A percentile compares a stretch with the other conserved stretches of the same genome.
Evolutionary conservation across 2,888 invertebrate species (phyloP).

Genomic region (Lepeophtheirus nordmannii): DNA sequence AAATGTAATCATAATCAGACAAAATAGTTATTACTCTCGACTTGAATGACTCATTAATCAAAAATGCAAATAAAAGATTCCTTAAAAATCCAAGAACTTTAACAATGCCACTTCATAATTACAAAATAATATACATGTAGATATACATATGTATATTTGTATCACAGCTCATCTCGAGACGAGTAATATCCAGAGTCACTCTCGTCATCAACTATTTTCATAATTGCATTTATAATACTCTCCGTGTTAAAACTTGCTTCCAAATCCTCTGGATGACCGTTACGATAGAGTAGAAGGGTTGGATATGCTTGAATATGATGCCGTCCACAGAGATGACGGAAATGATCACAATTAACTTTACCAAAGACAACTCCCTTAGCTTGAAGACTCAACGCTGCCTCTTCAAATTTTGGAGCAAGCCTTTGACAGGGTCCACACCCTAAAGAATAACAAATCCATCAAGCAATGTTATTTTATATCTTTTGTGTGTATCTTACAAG

Average conservation of each 20-base stretch:
- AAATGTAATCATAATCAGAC: too few relatives aligned
- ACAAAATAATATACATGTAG: too few relatives aligned
- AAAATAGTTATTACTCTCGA: too few relatives aligned
- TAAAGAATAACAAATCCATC: background rate
- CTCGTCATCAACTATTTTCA: background rate
- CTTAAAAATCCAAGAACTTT: too few relatives aligned
- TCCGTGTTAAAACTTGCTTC: background rate
- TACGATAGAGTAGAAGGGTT: conserved; percentile 41
- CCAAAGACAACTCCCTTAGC: conserved; percentile 42
- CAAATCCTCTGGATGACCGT: background rate
- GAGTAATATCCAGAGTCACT: conserved; percentile 2
- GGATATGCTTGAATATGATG: conserved; percentile 45
- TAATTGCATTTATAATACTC: background rate
- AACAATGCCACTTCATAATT: too few relatives aligned
- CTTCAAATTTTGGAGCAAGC: conserved; percentile 51
- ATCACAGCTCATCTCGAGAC: background rate
- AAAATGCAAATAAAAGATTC: too few relatives aligned
- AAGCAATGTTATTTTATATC: background rate
- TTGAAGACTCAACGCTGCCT: conserved; percentile 38
- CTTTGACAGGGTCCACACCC: conserved; percentile 45
- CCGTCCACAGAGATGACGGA: conserved; percentile 40
- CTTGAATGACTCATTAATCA: too few relatives aligned
- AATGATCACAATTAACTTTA: conserved; percentile 49
- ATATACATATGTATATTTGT: background rate
- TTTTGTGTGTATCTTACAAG: conserved; percentile 36